These are phyloP conservation scores for Macropus fuliginosus DNA, from an alignment of 2,797 vertebrate species.

Conservation along the genomic window DNA sequence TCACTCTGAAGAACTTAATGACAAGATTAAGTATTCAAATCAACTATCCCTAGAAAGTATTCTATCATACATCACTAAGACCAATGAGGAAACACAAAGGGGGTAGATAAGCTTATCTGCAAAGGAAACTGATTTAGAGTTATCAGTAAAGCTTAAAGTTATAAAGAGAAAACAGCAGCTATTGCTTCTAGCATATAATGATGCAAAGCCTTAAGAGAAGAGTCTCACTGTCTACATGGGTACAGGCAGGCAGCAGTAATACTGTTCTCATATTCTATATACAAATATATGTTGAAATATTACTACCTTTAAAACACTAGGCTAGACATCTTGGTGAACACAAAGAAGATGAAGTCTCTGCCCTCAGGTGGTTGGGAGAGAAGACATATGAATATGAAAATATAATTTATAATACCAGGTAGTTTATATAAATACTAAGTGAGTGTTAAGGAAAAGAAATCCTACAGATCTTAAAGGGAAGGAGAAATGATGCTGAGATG, in stretches of 20 bases:
- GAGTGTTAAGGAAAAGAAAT: too few relatives aligned
- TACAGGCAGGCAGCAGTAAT: background rate
- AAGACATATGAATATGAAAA: background rate
- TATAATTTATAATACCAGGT: background rate
- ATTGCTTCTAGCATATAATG: background rate
- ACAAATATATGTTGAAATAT: background rate
- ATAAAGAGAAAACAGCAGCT: background rate
- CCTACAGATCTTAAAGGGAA: background rate
- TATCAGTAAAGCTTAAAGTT: background rate
- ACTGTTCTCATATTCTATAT: background rate
- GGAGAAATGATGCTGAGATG: background rate
- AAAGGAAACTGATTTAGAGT: background rate
- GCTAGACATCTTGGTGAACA: background rate
- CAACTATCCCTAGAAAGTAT: constrained; percentile 11
- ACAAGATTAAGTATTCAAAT: background rate
- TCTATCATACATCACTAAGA: background rate
- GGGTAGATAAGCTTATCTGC: background rate
- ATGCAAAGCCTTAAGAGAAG: background rate
- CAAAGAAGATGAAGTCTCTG: background rate
- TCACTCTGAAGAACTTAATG: constrained; percentile 6
- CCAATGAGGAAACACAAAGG: background rate
- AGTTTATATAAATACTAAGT: background rate
- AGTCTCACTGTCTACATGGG: background rate
- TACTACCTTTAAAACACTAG: background rate
- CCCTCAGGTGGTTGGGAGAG: background rate